Percentiles rank a stretch among this genome's conserved stretches.
Evolutionary conservation across 2,888 invertebrate genomes (phyloP).

Genomic region (Ormia ochracea): DNA sequence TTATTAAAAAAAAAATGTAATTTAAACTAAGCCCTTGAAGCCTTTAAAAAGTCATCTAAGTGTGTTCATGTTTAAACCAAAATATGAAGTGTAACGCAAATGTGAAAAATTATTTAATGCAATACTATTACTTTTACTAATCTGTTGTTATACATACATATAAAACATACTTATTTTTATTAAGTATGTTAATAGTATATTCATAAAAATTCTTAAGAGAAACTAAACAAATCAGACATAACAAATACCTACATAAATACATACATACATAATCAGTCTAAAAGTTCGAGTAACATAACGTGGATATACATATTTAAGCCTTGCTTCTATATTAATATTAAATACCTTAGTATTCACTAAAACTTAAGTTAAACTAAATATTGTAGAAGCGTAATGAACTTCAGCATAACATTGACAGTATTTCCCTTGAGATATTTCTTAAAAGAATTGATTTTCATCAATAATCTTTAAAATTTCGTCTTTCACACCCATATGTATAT

Average conservation of each 20-base stretch:
- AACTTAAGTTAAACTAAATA: conserved; percentile 11
- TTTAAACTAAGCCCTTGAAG: conserved; percentile 51
- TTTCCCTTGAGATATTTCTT: conserved; percentile 11
- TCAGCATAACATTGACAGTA: conserved; percentile 32
- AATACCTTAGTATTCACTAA: conserved; percentile 25
- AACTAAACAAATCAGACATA: conserved; percentile 33
- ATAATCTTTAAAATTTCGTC: neutral
- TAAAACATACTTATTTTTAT: conserved; percentile 57
- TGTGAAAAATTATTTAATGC: conserved; percentile 46
- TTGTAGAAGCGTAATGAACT: conserved; percentile 1
- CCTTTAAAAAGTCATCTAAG: conserved; percentile 57
- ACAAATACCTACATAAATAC: conserved; percentile 41
- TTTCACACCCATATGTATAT: conserved; percentile 9
- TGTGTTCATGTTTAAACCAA: conserved; percentile 62
- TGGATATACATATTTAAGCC: conserved; percentile 42
- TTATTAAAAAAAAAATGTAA: conserved; percentile 32
- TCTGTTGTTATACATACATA: conserved; percentile 54
- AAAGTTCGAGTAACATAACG: conserved; percentile 48
- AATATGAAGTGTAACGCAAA: conserved; percentile 58
- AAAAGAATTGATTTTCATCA: neutral
- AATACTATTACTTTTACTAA: conserved; percentile 55
- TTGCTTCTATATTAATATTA: conserved; percentile 39
- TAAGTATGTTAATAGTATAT: conserved; percentile 56
- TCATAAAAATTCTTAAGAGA: conserved; percentile 32
- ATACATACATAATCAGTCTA: conserved; percentile 35